A percentile compares a stretch with the other conserved stretches of the same genome.
Evolutionary conservation across 1,140 invertebrate species (phyloP).

Genomic region (Trachymyrmex septentrionalis): DNA sequence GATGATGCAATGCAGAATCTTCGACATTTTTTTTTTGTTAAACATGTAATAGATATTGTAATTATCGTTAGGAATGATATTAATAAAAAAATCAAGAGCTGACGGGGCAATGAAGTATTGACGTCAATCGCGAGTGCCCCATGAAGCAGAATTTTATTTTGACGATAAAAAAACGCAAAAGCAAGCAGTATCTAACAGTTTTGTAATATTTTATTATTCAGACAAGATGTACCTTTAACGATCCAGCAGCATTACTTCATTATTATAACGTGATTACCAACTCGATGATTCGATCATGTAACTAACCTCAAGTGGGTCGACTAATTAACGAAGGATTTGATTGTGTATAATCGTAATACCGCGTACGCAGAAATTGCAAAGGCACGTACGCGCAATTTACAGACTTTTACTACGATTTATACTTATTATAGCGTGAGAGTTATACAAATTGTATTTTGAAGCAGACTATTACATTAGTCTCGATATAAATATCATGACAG

Average conservation of each 20-base stretch:
- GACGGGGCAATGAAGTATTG: neutral
- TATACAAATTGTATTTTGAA: slow-evolving; percentile 4
- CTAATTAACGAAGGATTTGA: slow-evolving; percentile 14
- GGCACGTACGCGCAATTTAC: neutral
- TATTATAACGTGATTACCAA: slow-evolving; percentile 1
- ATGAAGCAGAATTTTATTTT: neutral
- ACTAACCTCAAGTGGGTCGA: slow-evolving; percentile 14
- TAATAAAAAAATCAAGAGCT: neutral
- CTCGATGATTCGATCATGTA: slow-evolving; percentile 26
- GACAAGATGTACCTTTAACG: neutral
- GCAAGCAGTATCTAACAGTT: neutral
- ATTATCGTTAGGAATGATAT: neutral
- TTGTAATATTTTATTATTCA: neutral
- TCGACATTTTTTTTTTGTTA: neutral
- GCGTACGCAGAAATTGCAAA: slow-evolving; percentile 25
- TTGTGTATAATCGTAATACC: neutral
- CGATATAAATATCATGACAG: slow-evolving; percentile 17
- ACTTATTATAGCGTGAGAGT: neutral
- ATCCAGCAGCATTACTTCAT: neutral
- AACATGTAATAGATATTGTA: neutral
- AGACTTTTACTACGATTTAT: neutral
- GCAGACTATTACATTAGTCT: neutral
- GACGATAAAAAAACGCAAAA: neutral
- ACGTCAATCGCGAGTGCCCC: neutral
- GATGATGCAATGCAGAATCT: neutral